Base-by-base conservation (phyloP, 2,113 vertebrate genomes). In the Laticauda colubrina region DNA sequence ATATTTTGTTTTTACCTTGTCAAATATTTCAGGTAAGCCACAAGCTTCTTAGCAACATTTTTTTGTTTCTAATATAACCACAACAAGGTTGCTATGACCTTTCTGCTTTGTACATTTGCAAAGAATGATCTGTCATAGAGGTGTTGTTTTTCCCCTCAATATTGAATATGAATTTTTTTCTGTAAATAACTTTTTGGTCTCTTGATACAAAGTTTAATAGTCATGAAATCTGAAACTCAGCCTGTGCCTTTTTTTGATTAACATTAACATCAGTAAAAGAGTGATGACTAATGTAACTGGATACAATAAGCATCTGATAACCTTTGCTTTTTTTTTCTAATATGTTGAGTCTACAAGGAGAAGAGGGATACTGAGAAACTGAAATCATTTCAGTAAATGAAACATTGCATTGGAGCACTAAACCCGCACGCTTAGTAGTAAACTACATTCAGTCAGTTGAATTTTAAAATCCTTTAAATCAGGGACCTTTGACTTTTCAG, bases 191-290 rank as follows among this genome's bases (percentile, higher is more conserved):
- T 48, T 5, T 90, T 94, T 2, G 75, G 34, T 92, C 64, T 51
- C 88, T 88, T 87, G 53, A 57, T n/a, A 92, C 2, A 43, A 93
- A 11, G 4, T 91, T 94, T 94, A 85, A 93, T 61, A 64, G 87
- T 87, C 55, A 55, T 89, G 93, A 95, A 93, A 93, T n/a, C 57
- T 9, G 92, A 95, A 94, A 90, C 89, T 2, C 15, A 23, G 53
- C 39, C 48, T 85, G 43, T 29, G 34, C 53, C 87, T 93, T 96
- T 91, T 69, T 89, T 9, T 75, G 69, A 87, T 89, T 94, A 96
- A 97, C 92, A 95, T 14, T 69, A 91, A 1, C 56, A 18, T 92
- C 95, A 95, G 59, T 89, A 93, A 94, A 94, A 96, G 89, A 59
- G 21, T 53, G 90, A 90, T 94, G 90, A 61, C 90, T 89, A 93